Evolutionary conservation across 2,113 vertebrate species (phyloP), one percentile per base, ranked within the genome.

Genomic region (Epinephelus lanceolatus): DNA sequence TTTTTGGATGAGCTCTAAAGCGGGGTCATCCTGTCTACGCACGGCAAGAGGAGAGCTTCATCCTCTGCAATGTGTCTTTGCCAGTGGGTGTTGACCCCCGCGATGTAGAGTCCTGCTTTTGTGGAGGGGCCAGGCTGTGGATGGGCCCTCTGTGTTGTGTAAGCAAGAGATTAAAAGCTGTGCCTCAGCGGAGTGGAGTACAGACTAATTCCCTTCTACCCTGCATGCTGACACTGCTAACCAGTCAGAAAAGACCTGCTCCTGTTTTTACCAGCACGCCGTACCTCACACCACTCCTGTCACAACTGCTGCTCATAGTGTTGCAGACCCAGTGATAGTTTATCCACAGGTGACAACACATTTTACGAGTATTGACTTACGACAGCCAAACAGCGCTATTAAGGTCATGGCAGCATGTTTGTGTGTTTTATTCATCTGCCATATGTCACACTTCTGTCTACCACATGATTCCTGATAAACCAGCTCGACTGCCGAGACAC

Each of bases 131-230:
- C 86, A 79, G 78, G 56, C 78, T 85, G 87, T 80, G 70, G 87
- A 86, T 53, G 69, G 88, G 65, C 61, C 75, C 81, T 90, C 76
- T 80, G 69, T 90, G 85, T 93, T 89, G 72, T 93, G 88, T 88
- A 93, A 92, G 86, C 87, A 71, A 68, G 76, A 93, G 92, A 92
- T 93, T 93, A 89, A 83, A 85, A 83, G 81, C 76, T 37, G 40
- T 37, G 85, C 71, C 57, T 82, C 84, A 55, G 62, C 52, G 57
- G 79, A 81, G 70, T 72, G 60, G 79, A 81, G 70, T 75, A 73
- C 60, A 45, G 75, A 81, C 71, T 83, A 72, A 71, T 86, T 83
- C 84, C 42, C 86, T 51, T 81, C 53, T 59, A 53, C n/a, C 49
- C 25, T 2, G 56, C 70, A 56, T 15, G 13, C 62, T 60, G 70